A percentile compares a stretch with the other conserved stretches of the same genome.
Evolutionary conservation across 1,140 invertebrate species (phyloP).

Genomic region (Eriosoma lanigerum): DNA sequence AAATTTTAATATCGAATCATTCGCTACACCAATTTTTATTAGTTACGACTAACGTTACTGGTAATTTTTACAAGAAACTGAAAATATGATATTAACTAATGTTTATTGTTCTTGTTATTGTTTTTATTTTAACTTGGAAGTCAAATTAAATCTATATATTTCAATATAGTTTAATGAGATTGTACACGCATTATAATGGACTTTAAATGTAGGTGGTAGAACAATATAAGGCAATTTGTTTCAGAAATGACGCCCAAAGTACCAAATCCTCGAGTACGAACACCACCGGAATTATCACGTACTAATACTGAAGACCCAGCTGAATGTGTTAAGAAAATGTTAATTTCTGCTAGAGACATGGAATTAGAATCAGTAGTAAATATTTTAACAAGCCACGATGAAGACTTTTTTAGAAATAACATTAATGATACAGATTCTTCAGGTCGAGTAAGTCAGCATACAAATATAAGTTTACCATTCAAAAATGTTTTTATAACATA

Average conservation of each 20-base stretch:
- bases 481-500: neutral
- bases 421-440: slow-evolving; percentile 42
- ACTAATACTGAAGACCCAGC: slow-evolving; percentile 28
- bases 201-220: no score
- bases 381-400: slow-evolving; percentile 30
- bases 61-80: no score
- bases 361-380: slow-evolving; percentile 22
- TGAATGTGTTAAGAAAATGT: slow-evolving; percentile 23
- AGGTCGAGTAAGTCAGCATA: slow-evolving; percentile 3
- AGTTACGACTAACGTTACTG: no score
- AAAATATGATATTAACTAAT: no score
- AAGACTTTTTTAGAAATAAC: slow-evolving; percentile 38
- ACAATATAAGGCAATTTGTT: neutral
- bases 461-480: neutral
- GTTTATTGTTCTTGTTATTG: no score
- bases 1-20: no score
- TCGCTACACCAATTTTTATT: no score
- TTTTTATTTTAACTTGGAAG: no score
- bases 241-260: slow-evolving; percentile 39
- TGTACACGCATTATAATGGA: no score
- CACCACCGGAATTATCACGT: neutral
- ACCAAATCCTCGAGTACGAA: slow-evolving; percentile 7
- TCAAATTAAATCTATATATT: no score
- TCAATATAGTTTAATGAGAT: no score
- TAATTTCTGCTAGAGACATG: slow-evolving; percentile 32